A percentile compares a stretch with the other conserved stretches of the same genome.
Conservation (phyloP, 2,888 invertebrate species). For the Phasia obesa region DNA sequence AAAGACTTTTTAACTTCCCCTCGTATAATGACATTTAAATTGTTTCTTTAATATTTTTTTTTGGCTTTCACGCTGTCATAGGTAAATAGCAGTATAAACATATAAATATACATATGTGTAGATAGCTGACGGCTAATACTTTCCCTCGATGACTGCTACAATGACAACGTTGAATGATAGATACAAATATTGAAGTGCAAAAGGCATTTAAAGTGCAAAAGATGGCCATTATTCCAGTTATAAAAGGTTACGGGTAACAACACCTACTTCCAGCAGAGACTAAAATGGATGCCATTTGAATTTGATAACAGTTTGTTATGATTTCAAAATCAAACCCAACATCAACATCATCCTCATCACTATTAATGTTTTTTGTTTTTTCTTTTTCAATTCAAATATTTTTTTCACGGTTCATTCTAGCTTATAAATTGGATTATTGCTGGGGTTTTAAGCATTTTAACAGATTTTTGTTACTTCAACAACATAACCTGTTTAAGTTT, state of each 20-base stretch:
- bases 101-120: not conserved
- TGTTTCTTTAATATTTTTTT: not conserved
- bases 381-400: conserved; percentile 24
- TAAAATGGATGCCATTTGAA: conserved; percentile 34
- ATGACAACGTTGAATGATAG: conserved; percentile 13
- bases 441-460: conserved; percentile 75
- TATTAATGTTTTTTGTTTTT: not conserved
- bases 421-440: conserved; percentile 76
- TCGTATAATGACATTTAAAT: not conserved
- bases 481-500: conserved; percentile 52
- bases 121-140: not conserved
- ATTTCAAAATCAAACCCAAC: conserved; percentile 25
- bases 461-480: conserved; percentile 72
- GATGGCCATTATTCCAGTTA: not conserved
- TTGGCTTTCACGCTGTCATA: not conserved
- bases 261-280: conserved; percentile 15
- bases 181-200: conserved; percentile 48
- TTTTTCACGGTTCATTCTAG: conserved; percentile 59
- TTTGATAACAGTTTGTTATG: conserved; percentile 45
- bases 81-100: not conserved
- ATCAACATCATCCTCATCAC: not conserved
- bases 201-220: conserved; percentile 17
- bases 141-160: not conserved
- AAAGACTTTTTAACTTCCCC: too few species aligned
- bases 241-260: not conserved